Evolutionary conservation across 2,888 invertebrate species (phyloP).

Genomic region (Eupsilia transversa): DNA sequence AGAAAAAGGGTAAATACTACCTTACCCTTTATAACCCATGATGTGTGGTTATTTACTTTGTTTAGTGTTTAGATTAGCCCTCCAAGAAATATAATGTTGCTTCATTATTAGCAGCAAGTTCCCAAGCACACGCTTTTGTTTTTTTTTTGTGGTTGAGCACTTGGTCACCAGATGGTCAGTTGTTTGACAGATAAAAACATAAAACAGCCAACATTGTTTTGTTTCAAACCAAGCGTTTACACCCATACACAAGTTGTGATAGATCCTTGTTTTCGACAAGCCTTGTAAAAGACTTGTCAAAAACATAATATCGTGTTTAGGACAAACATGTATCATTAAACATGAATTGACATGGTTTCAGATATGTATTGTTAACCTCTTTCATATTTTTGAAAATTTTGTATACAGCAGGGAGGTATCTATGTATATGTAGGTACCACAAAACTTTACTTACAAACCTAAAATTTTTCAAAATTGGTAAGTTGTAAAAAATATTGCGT

Average conservation of each 20-base stretch:
- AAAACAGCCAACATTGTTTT: slow-evolving; percentile 71
- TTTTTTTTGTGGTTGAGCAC: slow-evolving; percentile 72
- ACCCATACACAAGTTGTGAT: not conserved
- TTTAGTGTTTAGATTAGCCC: slow-evolving; percentile 29
- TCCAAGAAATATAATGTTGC: slow-evolving; percentile 20
- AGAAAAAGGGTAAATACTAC: slow-evolving; percentile 3
- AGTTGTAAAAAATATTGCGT: too few relatives aligned
- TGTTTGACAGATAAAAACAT: slow-evolving; percentile 74
- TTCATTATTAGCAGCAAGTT: slow-evolving; percentile 34
- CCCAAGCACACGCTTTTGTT: slow-evolving; percentile 65
- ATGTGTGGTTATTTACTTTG: slow-evolving; percentile 8
- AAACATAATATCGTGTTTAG: not conserved
- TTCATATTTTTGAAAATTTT: not conserved
- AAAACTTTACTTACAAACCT: too few relatives aligned
- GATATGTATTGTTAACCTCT: not conserved
- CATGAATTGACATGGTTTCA: not conserved
- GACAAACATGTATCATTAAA: not conserved
- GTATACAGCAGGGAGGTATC: too few relatives aligned
- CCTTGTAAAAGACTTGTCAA: not conserved
- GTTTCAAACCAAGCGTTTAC: slow-evolving; percentile 66
- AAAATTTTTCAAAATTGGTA: too few relatives aligned
- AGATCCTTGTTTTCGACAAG: not conserved
- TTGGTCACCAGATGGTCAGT: slow-evolving; percentile 88
- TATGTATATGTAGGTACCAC: too few relatives aligned
- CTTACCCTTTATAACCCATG: too few relatives aligned